Base-by-base conservation (phyloP, 1,140 invertebrate species). In the Musca vetustissima region DNA sequence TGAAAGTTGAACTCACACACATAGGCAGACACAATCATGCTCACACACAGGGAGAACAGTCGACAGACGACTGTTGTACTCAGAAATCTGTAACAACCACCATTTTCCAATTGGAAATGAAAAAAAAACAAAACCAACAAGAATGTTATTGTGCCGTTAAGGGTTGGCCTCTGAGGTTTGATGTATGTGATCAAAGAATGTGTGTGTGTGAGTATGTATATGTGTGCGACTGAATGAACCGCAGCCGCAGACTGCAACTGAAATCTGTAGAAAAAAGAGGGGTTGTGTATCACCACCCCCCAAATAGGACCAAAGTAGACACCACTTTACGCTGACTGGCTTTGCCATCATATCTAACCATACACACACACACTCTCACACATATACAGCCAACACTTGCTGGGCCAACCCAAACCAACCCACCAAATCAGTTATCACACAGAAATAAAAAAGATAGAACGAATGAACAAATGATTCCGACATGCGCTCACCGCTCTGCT, bases 61-160 rank as follows among this genome's bases (percentile, higher is more conserved):
- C n/a, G n/a, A n/a, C n/a, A n/a, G 48, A 49, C 6, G 48, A 49
- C 0, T 52, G 17, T 52, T 19, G 8, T 19, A 53, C n/a, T 19
- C 17, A 53, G n/a, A 47, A 43, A 59, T 22, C 48, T 69, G 66
- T 71, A 69, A 71, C 71, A 71, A 70, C 70, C 70, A 70, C 71
- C 70, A 72, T 70, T 71, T 74, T 74, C 68, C 73, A 74, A 76
- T 74, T 74, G 77, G 76, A 65, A 65, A 17, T 24, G 4, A 11
- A 25, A 65, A 25, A 65, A 0, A 4, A 64, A 14, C n/a, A 19
- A 43, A 43, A 48, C 17, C 32, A 25, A 71, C 57, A 28, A 55
- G 15, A 32, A 36, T 19, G 4, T 52, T 52, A 7, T 52, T 52
- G 17, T 52, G 49, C 49, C 21, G 17, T 61, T 61, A 61, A 61